phyloP scores from a whole-genome alignment of 1,140 invertebrate genomes.

The Nixonia krombeini region DNA sequence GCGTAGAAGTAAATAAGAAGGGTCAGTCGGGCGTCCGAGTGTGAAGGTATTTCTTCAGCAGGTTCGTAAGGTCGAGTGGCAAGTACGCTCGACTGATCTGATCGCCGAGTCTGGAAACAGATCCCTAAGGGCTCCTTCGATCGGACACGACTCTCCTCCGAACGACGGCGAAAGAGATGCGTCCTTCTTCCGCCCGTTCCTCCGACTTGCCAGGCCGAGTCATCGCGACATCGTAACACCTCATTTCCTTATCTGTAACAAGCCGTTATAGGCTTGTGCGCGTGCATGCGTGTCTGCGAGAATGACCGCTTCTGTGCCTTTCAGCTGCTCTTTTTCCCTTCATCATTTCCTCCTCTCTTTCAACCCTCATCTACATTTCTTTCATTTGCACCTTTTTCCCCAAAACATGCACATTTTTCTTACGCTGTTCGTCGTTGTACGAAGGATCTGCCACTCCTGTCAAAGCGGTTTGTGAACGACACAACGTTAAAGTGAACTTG shows the following conservation, averaged over 20 bases:
- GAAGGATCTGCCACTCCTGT: too few relatives aligned
- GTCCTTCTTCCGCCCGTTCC: conserved; percentile 6
- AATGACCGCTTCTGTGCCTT: conserved; percentile 14
- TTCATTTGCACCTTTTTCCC: too few relatives aligned
- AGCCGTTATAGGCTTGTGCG: conserved; percentile 65
- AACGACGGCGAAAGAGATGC: conserved; percentile 44
- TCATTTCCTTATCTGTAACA: conserved; percentile 74
- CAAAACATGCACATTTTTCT: too few relatives aligned
- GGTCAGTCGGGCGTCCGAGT: conserved; percentile 62
- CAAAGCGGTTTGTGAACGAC: too few relatives aligned
- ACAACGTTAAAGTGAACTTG: too few relatives aligned
- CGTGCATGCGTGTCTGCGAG: too few relatives aligned
- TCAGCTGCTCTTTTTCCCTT: conserved; percentile 13
- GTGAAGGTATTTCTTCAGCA: conserved; percentile 65
- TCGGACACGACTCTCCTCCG: conserved; percentile 29
- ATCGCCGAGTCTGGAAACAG: conserved; percentile 45
- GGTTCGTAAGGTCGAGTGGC: conserved; percentile 42
- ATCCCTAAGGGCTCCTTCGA: conserved; percentile 56
- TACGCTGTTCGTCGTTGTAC: too few relatives aligned
- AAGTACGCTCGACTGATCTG: conserved; percentile 37
- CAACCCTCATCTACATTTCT: too few relatives aligned
- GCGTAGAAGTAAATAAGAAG: conserved; percentile 31
- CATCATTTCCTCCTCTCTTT: too few relatives aligned
- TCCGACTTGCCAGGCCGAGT: conserved; percentile 24
- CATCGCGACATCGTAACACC: conserved; percentile 66